Evolutionary conservation across 2,113 vertebrate species (phyloP).

Genomic region (Atrichornis clamosus): DNA sequence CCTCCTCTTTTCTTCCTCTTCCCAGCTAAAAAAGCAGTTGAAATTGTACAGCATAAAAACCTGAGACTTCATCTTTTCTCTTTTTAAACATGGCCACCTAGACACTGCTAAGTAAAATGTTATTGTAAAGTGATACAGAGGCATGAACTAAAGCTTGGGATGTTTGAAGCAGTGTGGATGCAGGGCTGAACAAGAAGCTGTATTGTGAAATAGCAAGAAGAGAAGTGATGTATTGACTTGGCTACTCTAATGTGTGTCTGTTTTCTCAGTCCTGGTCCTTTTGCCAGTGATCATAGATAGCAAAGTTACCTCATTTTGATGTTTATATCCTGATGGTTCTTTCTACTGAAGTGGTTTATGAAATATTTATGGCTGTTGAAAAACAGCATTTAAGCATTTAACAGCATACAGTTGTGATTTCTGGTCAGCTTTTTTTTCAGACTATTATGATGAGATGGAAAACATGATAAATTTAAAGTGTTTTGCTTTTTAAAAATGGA

Average conservation of each 20-base stretch:
- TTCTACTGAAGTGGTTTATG: neutral
- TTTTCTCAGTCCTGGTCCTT: neutral
- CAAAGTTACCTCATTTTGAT: neutral
- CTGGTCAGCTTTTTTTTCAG: neutral
- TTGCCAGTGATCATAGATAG: neutral
- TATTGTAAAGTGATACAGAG: neutral
- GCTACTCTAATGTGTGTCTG: neutral
- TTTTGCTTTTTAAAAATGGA: neutral
- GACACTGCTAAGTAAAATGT: neutral
- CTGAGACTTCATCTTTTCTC: neutral
- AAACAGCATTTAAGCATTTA: slow-evolving; percentile 2
- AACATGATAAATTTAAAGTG: neutral
- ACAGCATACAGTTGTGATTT: neutral
- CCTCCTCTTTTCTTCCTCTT: neutral
- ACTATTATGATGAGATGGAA: neutral
- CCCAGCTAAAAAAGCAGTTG: neutral
- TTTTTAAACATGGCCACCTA: neutral
- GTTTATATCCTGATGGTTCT: neutral
- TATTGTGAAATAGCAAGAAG: neutral
- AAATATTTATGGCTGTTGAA: slow-evolving; percentile 20
- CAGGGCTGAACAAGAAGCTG: neutral
- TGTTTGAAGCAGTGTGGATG: neutral
- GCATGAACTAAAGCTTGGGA: neutral
- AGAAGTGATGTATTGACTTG: neutral
- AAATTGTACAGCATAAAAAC: neutral